These are phyloP conservation scores for Pristiophorus japonicus DNA, from an alignment of 2,113 vertebrate genomes.

Conservation along the genomic window DNA sequence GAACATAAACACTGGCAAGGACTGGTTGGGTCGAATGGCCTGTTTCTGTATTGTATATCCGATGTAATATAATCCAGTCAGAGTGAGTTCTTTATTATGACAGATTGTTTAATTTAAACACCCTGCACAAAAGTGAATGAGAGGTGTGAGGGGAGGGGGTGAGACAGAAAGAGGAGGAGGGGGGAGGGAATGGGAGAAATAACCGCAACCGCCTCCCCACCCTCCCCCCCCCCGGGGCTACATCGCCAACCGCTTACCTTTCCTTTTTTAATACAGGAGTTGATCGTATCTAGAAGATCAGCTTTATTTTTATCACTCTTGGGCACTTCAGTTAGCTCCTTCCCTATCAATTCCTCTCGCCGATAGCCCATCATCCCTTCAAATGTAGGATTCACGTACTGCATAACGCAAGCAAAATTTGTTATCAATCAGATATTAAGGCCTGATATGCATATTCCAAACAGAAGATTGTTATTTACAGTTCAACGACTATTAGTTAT, in stretches of 20 bases:
- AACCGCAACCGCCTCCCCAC: background rate
- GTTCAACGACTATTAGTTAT: background rate
- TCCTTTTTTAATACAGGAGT: slow-evolving; percentile 87
- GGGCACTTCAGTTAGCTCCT: slow-evolving; percentile 90
- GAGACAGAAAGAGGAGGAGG: no score
- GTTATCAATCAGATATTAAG: background rate
- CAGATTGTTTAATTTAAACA: background rate
- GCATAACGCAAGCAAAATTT: slow-evolving; percentile 30
- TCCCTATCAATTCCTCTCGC: slow-evolving; percentile 84
- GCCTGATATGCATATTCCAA: background rate
- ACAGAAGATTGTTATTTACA: background rate
- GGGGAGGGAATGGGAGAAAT: background rate
- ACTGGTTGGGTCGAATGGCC: no score
- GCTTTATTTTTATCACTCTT: slow-evolving; percentile 90
- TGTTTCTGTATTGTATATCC: no score
- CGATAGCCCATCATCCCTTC: slow-evolving; percentile 91
- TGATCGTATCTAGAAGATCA: slow-evolving; percentile 89
- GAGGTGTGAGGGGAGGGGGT: background rate
- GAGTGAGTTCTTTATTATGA: background rate
- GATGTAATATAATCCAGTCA: no score
- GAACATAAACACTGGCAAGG: no score
- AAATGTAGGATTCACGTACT: slow-evolving; percentile 96
- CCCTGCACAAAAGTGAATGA: background rate
- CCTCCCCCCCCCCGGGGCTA: no score
- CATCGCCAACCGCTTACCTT: slow-evolving; percentile 69